Evolutionary conservation across 2,888 invertebrate species (phyloP), one percentile per base, ranked within the genome.

Genomic region (Euplexia lucipara): DNA sequence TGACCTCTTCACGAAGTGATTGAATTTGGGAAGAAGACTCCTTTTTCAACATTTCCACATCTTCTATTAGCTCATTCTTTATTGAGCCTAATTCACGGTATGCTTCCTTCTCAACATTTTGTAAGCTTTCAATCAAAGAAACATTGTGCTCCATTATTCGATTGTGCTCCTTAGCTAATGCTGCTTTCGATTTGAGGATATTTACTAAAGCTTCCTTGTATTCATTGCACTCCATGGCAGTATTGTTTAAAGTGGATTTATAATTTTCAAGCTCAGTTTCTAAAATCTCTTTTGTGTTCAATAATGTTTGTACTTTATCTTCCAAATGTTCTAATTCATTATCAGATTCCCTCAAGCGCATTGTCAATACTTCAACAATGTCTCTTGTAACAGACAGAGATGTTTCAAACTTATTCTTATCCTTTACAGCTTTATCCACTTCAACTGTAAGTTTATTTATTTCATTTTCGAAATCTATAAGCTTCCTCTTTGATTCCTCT

Each of bases 331-430:
- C 96, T 1, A 96, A 92, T 83, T 96, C 96, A 81, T 91, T 93
- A 79, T 96, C 96, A 4, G 96, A 96, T 78, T 96, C 94, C 52
- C 96, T 91, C 54, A 96, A 85, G 18, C 96, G 91, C 87, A 94
- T 93, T 32, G 95, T 96, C 54, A 96, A 83, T 4, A 96, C 96
- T 82, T 96, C 95, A 14, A 96, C 96, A 49, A 96, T 96, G 66
- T 96, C 95, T 79, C 96, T 94, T 1, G 96, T 96, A 16, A 96
- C 96, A 34, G 91, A 93, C n/a, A 96, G 88, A n/a, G 96, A 96
- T 82, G 96, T 91, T 87, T 96, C 95, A 84, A 96, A 96, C 61
- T 95, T 93, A 63, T 92, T 94, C 73, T 96, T 96, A 68, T 96
- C 96, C 72, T 91, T 95, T 9, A 84, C 80, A 32, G 92, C 86